Evolutionary conservation across 2,113 vertebrate species (phyloP).

Genomic region (Smithornis capensis): DNA sequence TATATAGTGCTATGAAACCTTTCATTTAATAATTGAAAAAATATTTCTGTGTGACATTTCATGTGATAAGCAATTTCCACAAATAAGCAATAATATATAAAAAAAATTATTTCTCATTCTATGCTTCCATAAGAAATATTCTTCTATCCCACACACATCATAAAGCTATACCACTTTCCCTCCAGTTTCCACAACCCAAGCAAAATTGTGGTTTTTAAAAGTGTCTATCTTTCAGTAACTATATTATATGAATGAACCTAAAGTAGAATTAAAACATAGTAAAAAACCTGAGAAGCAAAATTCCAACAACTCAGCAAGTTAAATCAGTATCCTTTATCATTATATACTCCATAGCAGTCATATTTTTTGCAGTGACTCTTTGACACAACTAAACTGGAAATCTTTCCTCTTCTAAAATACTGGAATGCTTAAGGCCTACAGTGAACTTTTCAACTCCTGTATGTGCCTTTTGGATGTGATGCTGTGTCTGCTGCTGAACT

Average conservation of each 20-base stretch:
- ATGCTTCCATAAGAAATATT: neutral
- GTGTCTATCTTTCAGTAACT: neutral
- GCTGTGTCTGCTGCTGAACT: neutral
- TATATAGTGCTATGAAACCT: neutral
- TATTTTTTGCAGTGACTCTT: neutral
- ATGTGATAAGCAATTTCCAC: neutral
- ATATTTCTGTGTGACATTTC: neutral
- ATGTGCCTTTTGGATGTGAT: neutral
- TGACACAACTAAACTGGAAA: neutral
- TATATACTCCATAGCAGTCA: neutral
- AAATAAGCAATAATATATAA: neutral
- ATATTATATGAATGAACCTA: neutral
- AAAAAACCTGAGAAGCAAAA: neutral
- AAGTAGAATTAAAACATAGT: neutral
- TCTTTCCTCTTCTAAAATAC: neutral
- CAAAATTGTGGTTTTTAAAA: neutral
- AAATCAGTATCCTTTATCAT: neutral
- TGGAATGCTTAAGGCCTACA: neutral
- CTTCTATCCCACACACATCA: neutral
- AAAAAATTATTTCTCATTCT: neutral
- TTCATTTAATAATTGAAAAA: neutral
- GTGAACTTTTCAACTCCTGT: slow-evolving; percentile 63
- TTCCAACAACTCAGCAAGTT: neutral
- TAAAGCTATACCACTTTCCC: neutral
- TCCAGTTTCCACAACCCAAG: neutral